Base-by-base conservation (phyloP, 2,888 invertebrate species). In the Sesamia inferens region DNA sequence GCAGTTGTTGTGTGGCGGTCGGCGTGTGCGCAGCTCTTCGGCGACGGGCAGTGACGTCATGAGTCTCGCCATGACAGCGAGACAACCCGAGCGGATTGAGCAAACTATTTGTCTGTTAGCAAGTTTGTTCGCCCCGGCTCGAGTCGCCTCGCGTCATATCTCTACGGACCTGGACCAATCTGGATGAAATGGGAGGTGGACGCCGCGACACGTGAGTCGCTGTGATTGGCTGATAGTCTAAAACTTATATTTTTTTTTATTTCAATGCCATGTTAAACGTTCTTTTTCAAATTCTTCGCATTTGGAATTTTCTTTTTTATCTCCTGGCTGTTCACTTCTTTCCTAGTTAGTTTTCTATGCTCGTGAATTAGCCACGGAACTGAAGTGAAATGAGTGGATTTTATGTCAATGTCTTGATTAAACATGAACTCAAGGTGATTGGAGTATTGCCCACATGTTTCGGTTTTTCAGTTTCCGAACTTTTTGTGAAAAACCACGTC, bases 41-140 rank as follows among this genome's bases (percentile, higher is more conserved):
- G 69, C 83, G 71, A 78, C 75, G 68, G 74, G 66, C 73, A 65
- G 74, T 83, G 82, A 82, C 82, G 82, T 72, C 82, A 81, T 86
- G 59, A 59, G 6, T n/a, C 31, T 59, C 65, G 61, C 74, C 76
- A 81, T 92, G 93, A 89, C 88, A 86, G 90, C 89, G 85, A 87
- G 93, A 91, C 93, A 91, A 96, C 96, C 96, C 96, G 96, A 96
- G 96, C 96, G 96, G 96, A 90, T 91, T 95, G 96, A 95, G 93
- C 96, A 96, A 96, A 96, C 96, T 96, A 92, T 94, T 87, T 86
- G 78, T 94, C 88, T 86, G 78, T 87, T 82, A 86, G 88, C 90
- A 93, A 96, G 96, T 96, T 96, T 96, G 96, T 96, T 96, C 96
- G 96, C 96, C 96, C 96, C 96, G 96, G 95, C 96, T 96, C 96